Base-by-base conservation (phyloP, 2,888 invertebrate genomes). In the Tachystola acroxantha region DNA sequence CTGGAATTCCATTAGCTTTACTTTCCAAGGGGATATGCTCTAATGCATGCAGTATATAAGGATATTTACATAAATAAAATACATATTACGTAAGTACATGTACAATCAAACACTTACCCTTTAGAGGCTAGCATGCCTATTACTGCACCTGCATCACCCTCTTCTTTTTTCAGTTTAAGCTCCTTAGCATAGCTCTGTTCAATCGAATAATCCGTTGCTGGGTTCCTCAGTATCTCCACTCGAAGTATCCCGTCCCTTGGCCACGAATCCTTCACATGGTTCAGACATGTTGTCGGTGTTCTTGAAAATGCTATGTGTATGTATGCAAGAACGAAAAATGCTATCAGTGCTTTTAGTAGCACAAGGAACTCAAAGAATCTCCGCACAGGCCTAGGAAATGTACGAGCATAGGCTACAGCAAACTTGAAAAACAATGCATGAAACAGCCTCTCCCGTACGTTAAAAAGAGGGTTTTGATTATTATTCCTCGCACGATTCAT, bases 271-370 rank as follows among this genome's bases (percentile, higher is more conserved):
- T 93, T 91, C 20, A 97, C 91, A 71, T 95, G 93, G 66, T 96
- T 93, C 53, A 99, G 88, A 73, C 99, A 99, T 55, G 96, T 96
- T 36, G 96, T 95, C 5, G 98, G 97, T 43, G 96, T 92, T 62
- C 95, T 91, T 30, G 97, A 96, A 78, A 98, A 98, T 45, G 95
- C 94, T 69, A 96, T 91, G 69, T 99, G 99, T 64, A 99, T 96
- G 73, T 99, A 99, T 32, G 95, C 93, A 57, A 99, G 88, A 33
- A 97, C 93, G 65, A 95, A 94, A 77, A 99, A 94, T 36, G 97
- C 95, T 36, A 92, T 59, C 32, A 86, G 71, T 39, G 94, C 94
- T 89, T 94, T 94, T 28, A 96, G 75, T 41, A 96, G 87, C 47
- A 95, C 90, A 40, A 93, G 85, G 78, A 95, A 95, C 78, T 96